These are phyloP conservation scores for Tethea ocularis DNA, from an alignment of 2,888 invertebrate species.

Conservation along the genomic window DNA sequence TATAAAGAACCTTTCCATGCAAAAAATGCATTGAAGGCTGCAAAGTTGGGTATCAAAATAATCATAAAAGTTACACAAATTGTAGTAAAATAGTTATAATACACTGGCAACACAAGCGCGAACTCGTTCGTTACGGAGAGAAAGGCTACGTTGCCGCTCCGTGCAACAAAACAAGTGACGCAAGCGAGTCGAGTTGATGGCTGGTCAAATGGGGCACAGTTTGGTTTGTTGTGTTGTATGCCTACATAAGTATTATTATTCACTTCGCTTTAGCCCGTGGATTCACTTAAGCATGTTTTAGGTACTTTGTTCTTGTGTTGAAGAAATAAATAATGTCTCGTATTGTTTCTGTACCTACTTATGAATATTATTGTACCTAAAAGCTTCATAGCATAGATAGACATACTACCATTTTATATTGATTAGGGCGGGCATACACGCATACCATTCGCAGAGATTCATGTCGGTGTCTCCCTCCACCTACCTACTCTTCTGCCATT, in stretches of 20 bases:
- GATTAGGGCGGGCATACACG: too few relatives aligned
- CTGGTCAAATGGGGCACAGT: constrained; percentile 44
- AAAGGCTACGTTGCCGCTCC: constrained; percentile 65
- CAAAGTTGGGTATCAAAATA: too few relatives aligned
- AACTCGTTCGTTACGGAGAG: constrained; percentile 26
- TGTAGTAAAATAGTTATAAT: neutral
- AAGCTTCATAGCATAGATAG: too few relatives aligned
- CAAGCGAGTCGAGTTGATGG: constrained; percentile 44
- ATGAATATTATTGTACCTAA: too few relatives aligned
- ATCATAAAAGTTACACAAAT: neutral
- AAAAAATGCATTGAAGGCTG: too few relatives aligned
- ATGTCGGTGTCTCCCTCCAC: too few relatives aligned
- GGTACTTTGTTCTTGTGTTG: neutral
- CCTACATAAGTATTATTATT: neutral
- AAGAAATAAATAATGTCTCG: neutral
- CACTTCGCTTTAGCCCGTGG: neutral
- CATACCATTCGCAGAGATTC: too few relatives aligned
- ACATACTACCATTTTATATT: too few relatives aligned
- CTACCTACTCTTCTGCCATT: too few relatives aligned
- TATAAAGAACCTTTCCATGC: too few relatives aligned
- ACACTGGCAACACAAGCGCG: neutral
- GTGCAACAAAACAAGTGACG: constrained; percentile 39
- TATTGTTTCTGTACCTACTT: too few relatives aligned
- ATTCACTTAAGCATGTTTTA: neutral
- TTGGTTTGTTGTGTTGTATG: neutral